phyloP scores from a whole-genome alignment of 2,797 vertebrate species.

The Naso thynnoides region DNA sequence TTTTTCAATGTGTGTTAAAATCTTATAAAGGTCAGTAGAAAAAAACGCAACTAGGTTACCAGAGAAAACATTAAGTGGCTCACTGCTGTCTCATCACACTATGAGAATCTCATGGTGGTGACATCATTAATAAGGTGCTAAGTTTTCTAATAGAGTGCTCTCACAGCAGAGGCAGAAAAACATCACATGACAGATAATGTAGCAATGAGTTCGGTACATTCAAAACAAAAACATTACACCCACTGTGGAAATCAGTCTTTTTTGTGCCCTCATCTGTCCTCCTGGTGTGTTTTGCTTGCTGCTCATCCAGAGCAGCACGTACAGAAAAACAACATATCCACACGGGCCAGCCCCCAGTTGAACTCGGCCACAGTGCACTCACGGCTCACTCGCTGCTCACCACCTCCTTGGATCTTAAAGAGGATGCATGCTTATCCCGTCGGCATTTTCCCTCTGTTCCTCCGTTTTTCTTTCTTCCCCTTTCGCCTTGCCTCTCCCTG shows the following conservation, averaged over 20 bases:
- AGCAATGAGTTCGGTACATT: conserved; percentile 17
- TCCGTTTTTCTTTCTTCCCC: conserved; percentile 70
- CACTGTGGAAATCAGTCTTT: background rate
- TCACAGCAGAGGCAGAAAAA: conserved; percentile 52
- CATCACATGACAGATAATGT: conserved; percentile 54
- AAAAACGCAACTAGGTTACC: background rate
- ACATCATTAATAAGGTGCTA: conserved; percentile 63
- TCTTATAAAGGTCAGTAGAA: background rate
- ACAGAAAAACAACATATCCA: conserved; percentile 47
- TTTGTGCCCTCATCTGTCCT: background rate
- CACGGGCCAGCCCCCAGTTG: conserved; percentile 36
- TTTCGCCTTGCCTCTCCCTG: conserved; percentile 69
- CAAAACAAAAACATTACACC: conserved; percentile 4
- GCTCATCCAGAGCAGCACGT: conserved; percentile 10
- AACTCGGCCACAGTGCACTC: conserved; percentile 51
- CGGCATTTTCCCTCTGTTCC: conserved; percentile 77
- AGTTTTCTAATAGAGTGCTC: conserved; percentile 43
- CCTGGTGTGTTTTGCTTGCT: conserved; percentile 14
- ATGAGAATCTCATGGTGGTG: conserved; percentile 36
- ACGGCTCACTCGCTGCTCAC: conserved; percentile 57
- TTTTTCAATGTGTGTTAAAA: too few relatives aligned
- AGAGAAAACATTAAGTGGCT: background rate
- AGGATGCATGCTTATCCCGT: conserved; percentile 80
- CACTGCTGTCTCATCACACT: conserved; percentile 40
- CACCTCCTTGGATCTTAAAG: conserved; percentile 73